These are phyloP conservation scores for Ctenomys sociabilis DNA, from an alignment of 2,113 vertebrate genomes.

Conservation along the genomic window DNA sequence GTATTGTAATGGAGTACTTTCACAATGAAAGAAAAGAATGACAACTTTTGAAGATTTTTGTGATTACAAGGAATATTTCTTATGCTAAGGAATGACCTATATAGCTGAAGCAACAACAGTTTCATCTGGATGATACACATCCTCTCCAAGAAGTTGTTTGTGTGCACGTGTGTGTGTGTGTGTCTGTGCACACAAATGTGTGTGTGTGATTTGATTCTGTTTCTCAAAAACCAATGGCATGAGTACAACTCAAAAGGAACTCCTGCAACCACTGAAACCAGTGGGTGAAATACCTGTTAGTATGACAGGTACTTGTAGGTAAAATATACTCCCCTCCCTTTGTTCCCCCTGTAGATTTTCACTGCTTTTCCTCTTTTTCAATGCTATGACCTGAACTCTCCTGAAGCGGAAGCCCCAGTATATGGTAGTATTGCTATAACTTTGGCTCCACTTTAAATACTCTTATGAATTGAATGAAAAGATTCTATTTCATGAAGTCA, in stretches of 20 bases:
- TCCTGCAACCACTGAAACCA: background rate
- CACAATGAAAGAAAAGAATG: background rate
- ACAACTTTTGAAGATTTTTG: background rate
- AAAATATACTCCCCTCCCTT: rapidly evolving
- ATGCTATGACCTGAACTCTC: background rate
- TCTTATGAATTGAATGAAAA: background rate
- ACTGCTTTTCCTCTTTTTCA: background rate
- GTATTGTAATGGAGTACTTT: background rate
- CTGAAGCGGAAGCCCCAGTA: background rate
- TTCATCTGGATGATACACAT: background rate
- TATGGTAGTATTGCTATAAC: background rate
- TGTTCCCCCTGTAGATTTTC: background rate
- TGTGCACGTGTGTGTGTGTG: background rate
- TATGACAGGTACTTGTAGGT: background rate
- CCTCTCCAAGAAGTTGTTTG: background rate
- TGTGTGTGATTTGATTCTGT: background rate
- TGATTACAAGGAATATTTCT: background rate
- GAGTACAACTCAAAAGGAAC: background rate
- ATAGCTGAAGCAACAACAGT: background rate
- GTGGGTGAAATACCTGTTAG: background rate
- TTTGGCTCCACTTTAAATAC: background rate
- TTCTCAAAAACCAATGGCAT: background rate
- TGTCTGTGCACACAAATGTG: rapidly evolving
- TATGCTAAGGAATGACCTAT: background rate
- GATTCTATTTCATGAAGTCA: background rate